Conservation (phyloP, 2,888 invertebrate species). For the Erebia aethiops region DNA sequence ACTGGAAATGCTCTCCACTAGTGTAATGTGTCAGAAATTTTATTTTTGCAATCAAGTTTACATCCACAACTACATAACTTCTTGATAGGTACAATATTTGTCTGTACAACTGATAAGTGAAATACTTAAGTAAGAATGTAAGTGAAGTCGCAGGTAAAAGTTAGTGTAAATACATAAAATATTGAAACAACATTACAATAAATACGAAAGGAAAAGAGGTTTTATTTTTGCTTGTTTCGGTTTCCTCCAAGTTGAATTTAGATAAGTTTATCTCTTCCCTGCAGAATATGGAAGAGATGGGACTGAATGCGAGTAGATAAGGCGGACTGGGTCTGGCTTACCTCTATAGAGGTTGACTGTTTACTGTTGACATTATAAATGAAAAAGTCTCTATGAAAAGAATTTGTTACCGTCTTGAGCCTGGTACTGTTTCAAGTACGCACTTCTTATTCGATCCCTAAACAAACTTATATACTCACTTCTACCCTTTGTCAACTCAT, state of each 20-base stretch:
- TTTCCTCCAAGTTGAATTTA: conserved; percentile 17
- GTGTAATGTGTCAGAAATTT: too few relatives aligned
- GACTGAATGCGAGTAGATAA: conserved; percentile 10
- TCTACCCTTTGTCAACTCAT: too few relatives aligned
- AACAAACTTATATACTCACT: too few relatives aligned
- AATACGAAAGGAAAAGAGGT: conserved; percentile 1
- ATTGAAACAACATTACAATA: conserved; percentile 1
- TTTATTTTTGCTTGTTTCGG: conserved; percentile 7
- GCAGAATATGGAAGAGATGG: conserved; percentile 9
- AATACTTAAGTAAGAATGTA: background rate
- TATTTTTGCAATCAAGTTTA: too few relatives aligned
- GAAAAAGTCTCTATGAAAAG: background rate
- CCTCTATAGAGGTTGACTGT: background rate
- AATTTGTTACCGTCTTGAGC: background rate
- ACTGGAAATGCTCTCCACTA: conserved; percentile 68
- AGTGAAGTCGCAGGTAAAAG: background rate
- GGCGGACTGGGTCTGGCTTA: background rate
- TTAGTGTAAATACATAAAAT: background rate
- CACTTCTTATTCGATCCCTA: too few relatives aligned
- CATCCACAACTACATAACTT: too few relatives aligned
- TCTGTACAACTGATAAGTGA: too few relatives aligned
- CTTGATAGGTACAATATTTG: too few relatives aligned
- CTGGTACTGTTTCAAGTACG: too few relatives aligned
- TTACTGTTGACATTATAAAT: conserved; percentile 1
- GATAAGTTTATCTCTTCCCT: conserved; percentile 10